These are phyloP conservation scores for Ligdia adustata DNA, from an alignment of 2,888 invertebrate genomes.

Conservation along the genomic window DNA sequence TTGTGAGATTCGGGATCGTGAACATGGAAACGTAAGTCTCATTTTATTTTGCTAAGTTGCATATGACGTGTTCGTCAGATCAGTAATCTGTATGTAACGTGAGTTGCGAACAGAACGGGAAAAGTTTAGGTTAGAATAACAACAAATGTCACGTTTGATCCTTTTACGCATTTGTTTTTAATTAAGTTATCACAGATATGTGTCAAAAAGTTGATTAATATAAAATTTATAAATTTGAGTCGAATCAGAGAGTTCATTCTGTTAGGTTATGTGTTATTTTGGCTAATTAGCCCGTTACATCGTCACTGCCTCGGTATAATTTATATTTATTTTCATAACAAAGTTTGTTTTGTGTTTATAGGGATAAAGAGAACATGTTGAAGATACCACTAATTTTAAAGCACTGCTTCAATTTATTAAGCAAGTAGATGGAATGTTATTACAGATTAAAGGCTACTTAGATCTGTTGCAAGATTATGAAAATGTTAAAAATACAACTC, in stretches of 20 bases:
- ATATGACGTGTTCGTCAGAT: no score
- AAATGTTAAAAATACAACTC: conserved; percentile 8
- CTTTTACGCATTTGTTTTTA: no score
- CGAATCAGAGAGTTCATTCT: no score
- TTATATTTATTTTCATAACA: neutral
- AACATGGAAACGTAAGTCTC: neutral
- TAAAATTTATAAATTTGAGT: no score
- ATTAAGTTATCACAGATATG: no score
- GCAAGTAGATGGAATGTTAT: conserved; percentile 5
- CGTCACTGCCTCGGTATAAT: neutral
- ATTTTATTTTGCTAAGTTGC: no score
- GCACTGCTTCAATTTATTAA: conserved; percentile 2
- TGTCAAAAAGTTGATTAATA: no score
- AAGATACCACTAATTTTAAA: neutral
- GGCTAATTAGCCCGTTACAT: neutral
- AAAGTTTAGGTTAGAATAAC: no score
- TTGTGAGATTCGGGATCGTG: neutral
- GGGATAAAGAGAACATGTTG: neutral
- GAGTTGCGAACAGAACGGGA: no score
- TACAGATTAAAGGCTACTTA: conserved; percentile 10
- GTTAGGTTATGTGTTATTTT: neutral
- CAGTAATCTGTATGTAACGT: no score
- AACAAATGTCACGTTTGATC: no score
- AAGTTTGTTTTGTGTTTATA: neutral
- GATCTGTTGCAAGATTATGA: conserved; percentile 16